A percentile compares a stretch with the other conserved stretches of the same genome.
Evolutionary conservation across 2,113 vertebrate genomes (phyloP).

Genomic region (Paradisaea rubra): DNA sequence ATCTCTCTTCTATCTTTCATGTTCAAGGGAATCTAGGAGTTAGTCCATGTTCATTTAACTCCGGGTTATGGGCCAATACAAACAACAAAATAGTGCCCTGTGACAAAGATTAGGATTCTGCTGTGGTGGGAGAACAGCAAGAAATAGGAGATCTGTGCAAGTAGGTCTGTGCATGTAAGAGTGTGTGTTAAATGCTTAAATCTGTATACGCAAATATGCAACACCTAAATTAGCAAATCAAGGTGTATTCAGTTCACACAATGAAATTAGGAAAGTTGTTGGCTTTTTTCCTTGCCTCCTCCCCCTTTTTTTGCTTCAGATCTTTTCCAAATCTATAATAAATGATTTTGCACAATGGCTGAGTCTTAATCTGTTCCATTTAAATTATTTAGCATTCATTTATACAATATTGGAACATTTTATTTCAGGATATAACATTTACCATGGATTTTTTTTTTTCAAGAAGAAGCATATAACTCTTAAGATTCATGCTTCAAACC

Average conservation of each 20-base stretch:
- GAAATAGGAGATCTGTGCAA: neutral
- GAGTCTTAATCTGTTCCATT: conserved; percentile 14
- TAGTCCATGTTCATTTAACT: neutral
- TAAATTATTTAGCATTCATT: conserved; percentile 19
- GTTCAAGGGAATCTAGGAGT: neutral
- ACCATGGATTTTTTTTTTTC: neutral
- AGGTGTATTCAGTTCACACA: neutral
- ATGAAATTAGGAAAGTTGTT: neutral
- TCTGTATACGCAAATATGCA: neutral
- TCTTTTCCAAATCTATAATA: neutral
- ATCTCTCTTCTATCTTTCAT: neutral
- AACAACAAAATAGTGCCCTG: neutral
- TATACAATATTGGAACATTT: neutral
- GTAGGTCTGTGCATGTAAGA: neutral
- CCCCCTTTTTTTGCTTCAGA: neutral
- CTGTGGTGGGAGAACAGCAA: neutral
- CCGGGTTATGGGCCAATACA: neutral
- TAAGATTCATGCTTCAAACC: neutral
- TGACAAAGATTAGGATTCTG: neutral
- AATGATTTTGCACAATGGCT: neutral
- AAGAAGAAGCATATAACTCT: neutral
- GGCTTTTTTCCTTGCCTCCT: accelerated
- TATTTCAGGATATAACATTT: neutral
- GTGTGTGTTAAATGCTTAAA: neutral
- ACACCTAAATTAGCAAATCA: neutral